Conservation (phyloP, 2,797 vertebrate species). For the Acipenser ruthenus region DNA sequence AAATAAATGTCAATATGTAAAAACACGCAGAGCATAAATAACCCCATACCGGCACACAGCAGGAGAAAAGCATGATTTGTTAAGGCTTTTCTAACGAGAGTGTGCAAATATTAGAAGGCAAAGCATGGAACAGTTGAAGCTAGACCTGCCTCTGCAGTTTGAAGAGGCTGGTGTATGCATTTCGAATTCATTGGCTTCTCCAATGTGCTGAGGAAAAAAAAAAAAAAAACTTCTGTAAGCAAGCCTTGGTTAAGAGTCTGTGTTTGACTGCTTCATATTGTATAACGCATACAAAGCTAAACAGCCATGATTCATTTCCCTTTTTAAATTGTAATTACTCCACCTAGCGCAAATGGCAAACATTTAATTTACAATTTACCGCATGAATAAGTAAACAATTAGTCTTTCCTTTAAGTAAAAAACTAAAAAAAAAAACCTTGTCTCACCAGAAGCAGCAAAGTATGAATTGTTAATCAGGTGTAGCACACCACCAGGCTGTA, state of each 20-base stretch:
- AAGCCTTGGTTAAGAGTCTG: not conserved
- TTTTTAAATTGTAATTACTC: constrained; percentile 67
- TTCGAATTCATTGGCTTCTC: not conserved
- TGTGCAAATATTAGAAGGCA: not conserved
- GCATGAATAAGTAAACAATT: constrained; percentile 51
- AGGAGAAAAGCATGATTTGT: not conserved
- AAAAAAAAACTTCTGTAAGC: not conserved
- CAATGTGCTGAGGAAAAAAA: too few relatives aligned
- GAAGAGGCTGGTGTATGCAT: not conserved
- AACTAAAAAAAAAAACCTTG: not conserved
- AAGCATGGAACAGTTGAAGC: not conserved
- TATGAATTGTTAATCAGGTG: not conserved
- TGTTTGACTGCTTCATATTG: not conserved
- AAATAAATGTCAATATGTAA: constrained; percentile 53
- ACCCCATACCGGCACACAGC: constrained; percentile 4
- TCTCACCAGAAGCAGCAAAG: not conserved
- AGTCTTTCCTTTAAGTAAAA: constrained; percentile 5
- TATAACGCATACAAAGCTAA: not conserved
- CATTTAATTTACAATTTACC: constrained; percentile 56
- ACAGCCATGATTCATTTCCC: constrained; percentile 59
- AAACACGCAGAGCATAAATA: constrained; percentile 32
- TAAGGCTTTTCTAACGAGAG: not conserved
- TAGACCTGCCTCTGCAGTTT: too few relatives aligned
- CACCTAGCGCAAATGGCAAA: constrained; percentile 52
- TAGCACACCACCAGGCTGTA: constrained; percentile 11